Conservation (phyloP, 1,140 invertebrate genomes). For the Drosophila bocqueti region DNA sequence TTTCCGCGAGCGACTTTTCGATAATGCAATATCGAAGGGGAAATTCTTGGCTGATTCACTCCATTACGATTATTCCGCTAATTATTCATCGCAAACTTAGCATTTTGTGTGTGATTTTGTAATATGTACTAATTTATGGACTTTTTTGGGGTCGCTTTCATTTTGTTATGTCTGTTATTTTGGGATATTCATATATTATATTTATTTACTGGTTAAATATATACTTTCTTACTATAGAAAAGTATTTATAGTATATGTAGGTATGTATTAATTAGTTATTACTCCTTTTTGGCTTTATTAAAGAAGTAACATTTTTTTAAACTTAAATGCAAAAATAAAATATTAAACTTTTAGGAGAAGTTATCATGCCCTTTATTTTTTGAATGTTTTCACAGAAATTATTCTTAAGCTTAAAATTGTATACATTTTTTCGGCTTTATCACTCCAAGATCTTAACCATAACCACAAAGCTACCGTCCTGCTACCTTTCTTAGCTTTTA, state of each 20-base stretch:
- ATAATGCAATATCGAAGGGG: slow-evolving; percentile 3
- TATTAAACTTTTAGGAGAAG: too few species aligned
- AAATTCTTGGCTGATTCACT: slow-evolving; percentile 39
- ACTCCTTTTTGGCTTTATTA: not conserved
- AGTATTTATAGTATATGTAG: not conserved
- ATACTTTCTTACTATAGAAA: not conserved
- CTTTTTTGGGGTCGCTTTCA: slow-evolving; percentile 43
- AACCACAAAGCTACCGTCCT: slow-evolving; percentile 16
- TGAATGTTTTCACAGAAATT: too few species aligned
- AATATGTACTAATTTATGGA: slow-evolving; percentile 17
- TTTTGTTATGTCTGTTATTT: slow-evolving; percentile 15
- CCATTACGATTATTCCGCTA: slow-evolving; percentile 12
- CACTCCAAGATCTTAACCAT: not conserved
- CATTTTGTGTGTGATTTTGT: slow-evolving; percentile 23
- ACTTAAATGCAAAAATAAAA: not conserved
- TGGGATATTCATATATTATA: not conserved
- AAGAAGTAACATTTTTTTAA: not conserved
- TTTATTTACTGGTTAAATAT: not conserved
- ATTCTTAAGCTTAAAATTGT: too few species aligned
- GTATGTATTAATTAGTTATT: not conserved
- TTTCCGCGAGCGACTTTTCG: not conserved
- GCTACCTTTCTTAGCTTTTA: not conserved
- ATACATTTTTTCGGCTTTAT: not conserved
- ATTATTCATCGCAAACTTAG: slow-evolving; percentile 14
- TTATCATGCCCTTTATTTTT: not conserved